These are phyloP conservation scores for Drosophila pallidifrons DNA, from an alignment of 1,140 invertebrate species.

Conservation along the genomic window DNA sequence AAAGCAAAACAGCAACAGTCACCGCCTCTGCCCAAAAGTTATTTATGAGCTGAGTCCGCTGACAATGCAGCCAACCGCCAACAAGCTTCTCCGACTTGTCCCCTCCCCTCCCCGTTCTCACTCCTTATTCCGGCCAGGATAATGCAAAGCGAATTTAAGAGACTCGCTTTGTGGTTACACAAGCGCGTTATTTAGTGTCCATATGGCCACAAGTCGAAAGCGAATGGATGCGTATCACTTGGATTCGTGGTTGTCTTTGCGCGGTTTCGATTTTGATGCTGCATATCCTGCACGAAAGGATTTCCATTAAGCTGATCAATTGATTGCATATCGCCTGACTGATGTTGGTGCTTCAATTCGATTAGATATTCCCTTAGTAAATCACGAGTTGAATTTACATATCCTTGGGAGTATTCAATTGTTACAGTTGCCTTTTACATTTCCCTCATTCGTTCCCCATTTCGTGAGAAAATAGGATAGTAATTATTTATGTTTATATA, in stretches of 20 bases:
- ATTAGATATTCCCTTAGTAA: not conserved
- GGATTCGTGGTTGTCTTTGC: not conserved
- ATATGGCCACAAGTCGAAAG: not conserved
- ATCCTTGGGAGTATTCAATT: no score
- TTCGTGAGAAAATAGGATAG: no score
- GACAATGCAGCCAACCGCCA: slow-evolving; percentile 33
- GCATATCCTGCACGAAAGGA: not conserved
- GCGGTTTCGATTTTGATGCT: slow-evolving; percentile 4
- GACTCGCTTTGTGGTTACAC: slow-evolving; percentile 2
- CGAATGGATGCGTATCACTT: slow-evolving; percentile 11
- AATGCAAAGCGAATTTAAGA: slow-evolving; percentile 25
- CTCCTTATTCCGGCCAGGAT: not conserved
- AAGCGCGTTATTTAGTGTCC: slow-evolving; percentile 5
- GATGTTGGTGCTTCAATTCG: not conserved
- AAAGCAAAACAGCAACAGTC: slow-evolving; percentile 16
- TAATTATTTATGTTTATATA: no score
- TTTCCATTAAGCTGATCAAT: slow-evolving; percentile 7
- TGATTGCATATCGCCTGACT: not conserved
- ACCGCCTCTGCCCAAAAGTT: slow-evolving; percentile 22
- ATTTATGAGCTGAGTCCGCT: slow-evolving; percentile 31
- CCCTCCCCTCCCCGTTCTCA: not conserved
- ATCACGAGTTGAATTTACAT: not conserved
- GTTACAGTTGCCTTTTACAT: no score
- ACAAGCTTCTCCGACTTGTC: not conserved
- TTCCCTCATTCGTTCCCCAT: no score